A percentile compares a stretch with the other conserved stretches of the same genome.
Evolutionary conservation across 2,888 invertebrate genomes (phyloP).

Genomic region (Hecatera dysodea): DNA sequence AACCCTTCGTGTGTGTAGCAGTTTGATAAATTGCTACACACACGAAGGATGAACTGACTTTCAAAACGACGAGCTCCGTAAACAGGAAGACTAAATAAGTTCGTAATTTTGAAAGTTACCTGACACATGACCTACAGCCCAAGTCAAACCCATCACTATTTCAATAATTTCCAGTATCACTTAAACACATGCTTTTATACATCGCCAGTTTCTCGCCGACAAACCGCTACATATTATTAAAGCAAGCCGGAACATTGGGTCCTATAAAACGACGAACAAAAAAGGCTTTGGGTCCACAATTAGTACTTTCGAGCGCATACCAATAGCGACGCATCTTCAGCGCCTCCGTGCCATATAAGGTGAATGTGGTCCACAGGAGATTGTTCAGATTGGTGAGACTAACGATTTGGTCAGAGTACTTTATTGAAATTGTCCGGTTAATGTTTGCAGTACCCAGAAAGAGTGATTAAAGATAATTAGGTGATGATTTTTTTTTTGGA

Average conservation of each 20-base stretch:
- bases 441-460: conserved; percentile 49
- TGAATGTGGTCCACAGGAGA: conserved; percentile 61
- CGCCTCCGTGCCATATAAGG: conserved; percentile 72
- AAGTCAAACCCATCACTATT: too few species aligned
- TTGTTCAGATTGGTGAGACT: conserved; percentile 63
- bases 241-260: conserved; percentile 62
- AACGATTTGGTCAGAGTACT: conserved; percentile 61
- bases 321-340: conserved; percentile 82
- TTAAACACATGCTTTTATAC: neutral
- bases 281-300: conserved; percentile 78
- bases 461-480: conserved; percentile 61
- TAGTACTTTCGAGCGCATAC: conserved; percentile 88
- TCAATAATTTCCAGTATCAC: neutral
- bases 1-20: too few species aligned
- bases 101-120: too few species aligned
- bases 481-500: conserved; percentile 35
- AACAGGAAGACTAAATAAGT: too few species aligned
- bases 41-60: too few species aligned
- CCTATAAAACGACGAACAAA: conserved; percentile 61
- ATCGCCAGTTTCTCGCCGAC: neutral
- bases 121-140: too few species aligned
- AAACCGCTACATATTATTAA: conserved; percentile 57
- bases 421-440: conserved; percentile 63
- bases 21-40: too few species aligned
- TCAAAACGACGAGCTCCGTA: too few species aligned